phyloP scores from a whole-genome alignment of 2,113 vertebrate species.

The Carassius carassius region DNA sequence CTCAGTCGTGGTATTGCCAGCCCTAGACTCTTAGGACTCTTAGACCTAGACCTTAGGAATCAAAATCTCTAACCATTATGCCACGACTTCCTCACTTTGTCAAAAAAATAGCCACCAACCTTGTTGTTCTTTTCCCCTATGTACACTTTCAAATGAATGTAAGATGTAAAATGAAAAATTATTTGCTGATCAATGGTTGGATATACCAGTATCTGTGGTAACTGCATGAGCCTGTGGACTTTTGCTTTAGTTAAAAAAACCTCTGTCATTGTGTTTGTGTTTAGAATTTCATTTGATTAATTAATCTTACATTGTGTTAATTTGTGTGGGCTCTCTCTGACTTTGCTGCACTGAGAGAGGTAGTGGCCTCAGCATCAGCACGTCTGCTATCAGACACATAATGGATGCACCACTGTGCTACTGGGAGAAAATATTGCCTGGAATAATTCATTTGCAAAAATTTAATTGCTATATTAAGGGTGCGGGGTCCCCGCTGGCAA shows the following conservation, averaged over 20 bases:
- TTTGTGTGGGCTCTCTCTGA: constrained; percentile 30
- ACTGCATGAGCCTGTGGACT: background rate
- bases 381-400: constrained; percentile 79
- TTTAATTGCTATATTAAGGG: constrained; percentile 76
- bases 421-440: constrained; percentile 78
- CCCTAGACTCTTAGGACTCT: too few species aligned
- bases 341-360: background rate
- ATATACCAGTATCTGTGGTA: background rate
- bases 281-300: background rate
- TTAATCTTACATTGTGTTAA: constrained; percentile 35
- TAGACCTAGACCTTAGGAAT: too few species aligned
- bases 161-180: background rate
- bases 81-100: too few species aligned
- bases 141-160: background rate
- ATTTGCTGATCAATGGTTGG: background rate
- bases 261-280: background rate
- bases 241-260: background rate
- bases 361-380: constrained; percentile 57
- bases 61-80: too few species aligned
- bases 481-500: constrained; percentile 64
- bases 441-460: constrained; percentile 81
- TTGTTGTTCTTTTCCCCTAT: background rate
- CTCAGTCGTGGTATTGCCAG: too few species aligned
- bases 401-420: constrained; percentile 76
- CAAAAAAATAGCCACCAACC: background rate